These are phyloP conservation scores for Cinclus cinclus DNA, from an alignment of 2,113 vertebrate genomes.

Conservation along the genomic window DNA sequence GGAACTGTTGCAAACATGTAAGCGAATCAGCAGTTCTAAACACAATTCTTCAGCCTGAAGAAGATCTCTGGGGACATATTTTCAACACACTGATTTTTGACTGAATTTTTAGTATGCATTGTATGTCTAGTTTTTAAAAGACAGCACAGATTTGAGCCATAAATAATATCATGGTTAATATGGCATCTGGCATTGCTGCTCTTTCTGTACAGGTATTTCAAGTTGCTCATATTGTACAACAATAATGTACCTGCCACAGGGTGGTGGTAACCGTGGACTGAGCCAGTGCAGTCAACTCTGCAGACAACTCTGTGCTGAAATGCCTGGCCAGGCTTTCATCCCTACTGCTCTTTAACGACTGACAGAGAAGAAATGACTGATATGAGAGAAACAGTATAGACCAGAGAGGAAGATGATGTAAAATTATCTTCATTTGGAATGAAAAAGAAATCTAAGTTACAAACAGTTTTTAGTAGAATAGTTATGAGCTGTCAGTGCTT, in stretches of 20 bases:
- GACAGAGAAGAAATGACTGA: neutral
- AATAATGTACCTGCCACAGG: neutral
- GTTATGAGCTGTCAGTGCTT: neutral
- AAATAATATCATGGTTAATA: neutral
- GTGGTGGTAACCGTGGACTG: neutral
- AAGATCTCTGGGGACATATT: neutral
- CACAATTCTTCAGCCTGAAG: neutral
- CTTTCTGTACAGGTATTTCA: neutral
- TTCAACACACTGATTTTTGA: neutral
- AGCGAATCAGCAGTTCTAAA: neutral
- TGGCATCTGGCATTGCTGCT: neutral
- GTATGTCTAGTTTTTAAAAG: neutral
- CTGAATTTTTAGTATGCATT: neutral
- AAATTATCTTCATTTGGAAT: neutral
- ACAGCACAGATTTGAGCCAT: neutral
- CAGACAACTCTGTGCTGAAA: neutral
- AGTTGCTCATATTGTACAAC: neutral
- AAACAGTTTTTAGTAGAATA: neutral
- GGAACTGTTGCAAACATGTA: neutral
- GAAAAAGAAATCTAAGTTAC: neutral
- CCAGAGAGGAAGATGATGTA: neutral
- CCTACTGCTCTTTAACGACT: neutral
- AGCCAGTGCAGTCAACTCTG: neutral
- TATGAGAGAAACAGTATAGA: neutral
- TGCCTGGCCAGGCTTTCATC: neutral